Conservation (phyloP, 2,888 invertebrate species). For the Azorinus chamasolen region DNA sequence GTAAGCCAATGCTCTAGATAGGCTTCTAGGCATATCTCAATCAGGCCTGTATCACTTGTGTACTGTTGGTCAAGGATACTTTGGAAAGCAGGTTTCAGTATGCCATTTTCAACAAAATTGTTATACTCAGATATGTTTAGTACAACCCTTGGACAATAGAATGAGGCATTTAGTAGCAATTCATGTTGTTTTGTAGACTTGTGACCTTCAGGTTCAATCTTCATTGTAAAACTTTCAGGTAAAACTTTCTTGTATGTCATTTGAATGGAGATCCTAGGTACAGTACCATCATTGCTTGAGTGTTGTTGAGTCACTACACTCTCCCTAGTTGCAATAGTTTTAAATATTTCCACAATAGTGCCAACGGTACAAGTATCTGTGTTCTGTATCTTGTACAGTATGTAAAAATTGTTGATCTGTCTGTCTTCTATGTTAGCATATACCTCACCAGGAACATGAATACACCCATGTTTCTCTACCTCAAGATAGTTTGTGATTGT, state of each 20-base stretch:
- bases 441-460: background rate
- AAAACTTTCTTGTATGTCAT: too few species aligned
- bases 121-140: constrained; percentile 14
- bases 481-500: too few species aligned
- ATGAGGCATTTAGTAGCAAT: constrained; percentile 3
- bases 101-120: constrained; percentile 4
- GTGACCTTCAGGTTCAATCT: too few species aligned
- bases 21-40: constrained; percentile 10
- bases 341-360: constrained; percentile 12
- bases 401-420: constrained; percentile 1
- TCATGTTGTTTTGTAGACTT: background rate
- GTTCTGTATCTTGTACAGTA: constrained; percentile 22
- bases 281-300: too few species aligned
- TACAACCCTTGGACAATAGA: constrained; percentile 30
- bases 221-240: too few species aligned
- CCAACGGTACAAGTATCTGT: constrained; percentile 21
- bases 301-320: background rate
- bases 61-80: background rate
- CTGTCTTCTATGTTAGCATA: constrained; percentile 1
- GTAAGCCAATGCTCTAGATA: constrained; percentile 5
- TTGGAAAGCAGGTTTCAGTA: background rate
- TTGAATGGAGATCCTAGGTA: too few species aligned
- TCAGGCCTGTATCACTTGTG: background rate
- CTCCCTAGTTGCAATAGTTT: background rate
- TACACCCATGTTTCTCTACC: too few species aligned